phyloP scores from a whole-genome alignment of 2,888 invertebrate species.

The Ennomos quercinarius region DNA sequence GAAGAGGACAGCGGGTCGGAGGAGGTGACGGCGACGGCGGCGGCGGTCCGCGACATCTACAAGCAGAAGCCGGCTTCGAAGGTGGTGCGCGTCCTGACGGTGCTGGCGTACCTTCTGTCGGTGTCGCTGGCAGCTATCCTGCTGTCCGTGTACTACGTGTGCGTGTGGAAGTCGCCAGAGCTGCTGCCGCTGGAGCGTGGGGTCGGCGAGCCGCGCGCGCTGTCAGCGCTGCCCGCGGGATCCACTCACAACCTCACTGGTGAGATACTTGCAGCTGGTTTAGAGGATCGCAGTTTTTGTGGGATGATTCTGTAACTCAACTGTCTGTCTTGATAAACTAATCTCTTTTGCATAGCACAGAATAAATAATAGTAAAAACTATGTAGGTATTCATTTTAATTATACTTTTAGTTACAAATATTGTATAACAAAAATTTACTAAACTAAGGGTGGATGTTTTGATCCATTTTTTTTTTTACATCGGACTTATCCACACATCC shows the following conservation, averaged over 20 bases:
- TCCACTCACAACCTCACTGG: constrained; percentile 24
- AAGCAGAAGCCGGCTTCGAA: constrained; percentile 76
- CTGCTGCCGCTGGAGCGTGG: constrained; percentile 61
- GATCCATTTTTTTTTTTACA: too few species aligned
- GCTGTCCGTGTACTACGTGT: constrained; percentile 92
- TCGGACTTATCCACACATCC: too few species aligned
- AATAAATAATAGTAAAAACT: too few species aligned
- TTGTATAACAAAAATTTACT: too few species aligned
- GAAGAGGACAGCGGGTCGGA: constrained; percentile 68
- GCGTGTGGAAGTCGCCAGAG: constrained; percentile 91
- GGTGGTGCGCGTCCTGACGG: constrained; percentile 89
- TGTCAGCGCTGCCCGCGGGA: constrained; percentile 13
- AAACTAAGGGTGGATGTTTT: too few species aligned
- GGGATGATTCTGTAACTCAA: too few species aligned
- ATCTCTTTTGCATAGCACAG: too few species aligned
- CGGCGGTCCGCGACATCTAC: constrained; percentile 65
- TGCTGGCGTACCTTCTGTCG: constrained; percentile 92
- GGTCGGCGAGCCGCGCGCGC: constrained; percentile 42
- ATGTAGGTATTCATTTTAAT: too few species aligned
- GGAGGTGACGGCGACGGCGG: constrained; percentile 54
- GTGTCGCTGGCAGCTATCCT: constrained; percentile 94
- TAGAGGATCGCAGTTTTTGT: too few species aligned
- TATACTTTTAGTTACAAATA: too few species aligned
- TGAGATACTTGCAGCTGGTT: constrained; percentile 21
- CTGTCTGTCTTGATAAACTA: too few species aligned